Evolutionary conservation across 2,797 vertebrate species (phyloP), one percentile per base, ranked within the genome.

Genomic region (Aythya fuligula): DNA sequence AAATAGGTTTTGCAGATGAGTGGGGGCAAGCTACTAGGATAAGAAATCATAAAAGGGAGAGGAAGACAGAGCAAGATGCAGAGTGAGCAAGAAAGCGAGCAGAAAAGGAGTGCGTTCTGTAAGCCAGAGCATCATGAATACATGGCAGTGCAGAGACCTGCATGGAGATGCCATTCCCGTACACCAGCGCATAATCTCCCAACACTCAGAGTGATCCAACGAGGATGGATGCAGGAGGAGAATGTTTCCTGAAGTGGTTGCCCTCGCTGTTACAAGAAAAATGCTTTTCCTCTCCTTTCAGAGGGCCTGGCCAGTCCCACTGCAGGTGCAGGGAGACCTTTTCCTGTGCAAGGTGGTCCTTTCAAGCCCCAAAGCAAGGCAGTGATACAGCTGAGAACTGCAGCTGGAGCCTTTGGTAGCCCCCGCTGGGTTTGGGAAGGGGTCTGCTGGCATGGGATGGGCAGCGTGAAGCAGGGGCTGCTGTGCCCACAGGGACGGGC

Each of bases 121-220:
- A 65, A 47, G 6, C 36, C 74, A 43, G 43, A 28, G 7, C 3
- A 1, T 1, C 16, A 2, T 24, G 74, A n/a, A 36, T 27, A 18
- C 11, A 3, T 0, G 1, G 19, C 36, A 0, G 1, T 18, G 27
- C 39, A 13, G 9, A 18, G 45, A 17, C 25, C 39, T 7, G 6
- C 5, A 0, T 1, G 27, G 36, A 19, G 22, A 20, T 13, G 36
- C 56, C 81, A 15, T 9, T 27, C 41, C 39, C 4, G 16, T 14
- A 1, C 51, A 38, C 16, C 24, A 2, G n/a, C 1, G 2, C 5
- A 18, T 0, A 4, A 27, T 39, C 54, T 20, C 62, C 51, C 6
- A 1, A 38, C 51, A 13, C 8, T 3, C 0, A 1, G 49, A 75
- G 36, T n/a, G 30, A 30, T 6, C 51, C 5, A 2, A 11, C 22